Evolutionary conservation across 2,113 vertebrate genomes (phyloP).

Genomic region (Hemicordylus capensis): DNA sequence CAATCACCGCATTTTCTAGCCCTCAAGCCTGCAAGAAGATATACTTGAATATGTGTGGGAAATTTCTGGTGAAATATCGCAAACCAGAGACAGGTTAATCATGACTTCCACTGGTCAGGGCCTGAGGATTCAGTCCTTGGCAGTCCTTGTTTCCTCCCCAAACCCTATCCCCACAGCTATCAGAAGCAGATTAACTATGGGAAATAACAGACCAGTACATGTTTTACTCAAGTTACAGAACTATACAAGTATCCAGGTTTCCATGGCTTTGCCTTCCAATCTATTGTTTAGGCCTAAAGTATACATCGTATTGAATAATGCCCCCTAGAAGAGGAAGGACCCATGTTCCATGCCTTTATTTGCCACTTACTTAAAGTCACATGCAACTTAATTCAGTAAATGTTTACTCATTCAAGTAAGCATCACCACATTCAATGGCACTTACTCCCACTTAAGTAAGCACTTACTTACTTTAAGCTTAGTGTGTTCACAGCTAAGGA

Average conservation of each 20-base stretch:
- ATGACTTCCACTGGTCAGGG: not conserved
- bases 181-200: not conserved
- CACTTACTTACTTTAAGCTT: too few species aligned
- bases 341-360: not conserved
- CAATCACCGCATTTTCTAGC: too few species aligned
- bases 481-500: too few species aligned
- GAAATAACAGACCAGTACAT: not conserved
- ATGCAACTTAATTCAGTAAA: not conserved
- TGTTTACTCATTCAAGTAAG: too few species aligned
- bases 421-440: too few species aligned
- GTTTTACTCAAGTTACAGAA: not conserved
- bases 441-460: too few species aligned
- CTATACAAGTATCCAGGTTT: not conserved
- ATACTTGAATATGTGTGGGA: not conserved
- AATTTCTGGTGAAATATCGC: not conserved
- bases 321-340: not conserved
- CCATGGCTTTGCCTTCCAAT: not conserved
- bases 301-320: not conserved
- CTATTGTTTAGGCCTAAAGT: not conserved
- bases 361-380: not conserved
- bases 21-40: not conserved
- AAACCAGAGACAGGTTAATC: not conserved
- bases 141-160: not conserved
- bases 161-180: not conserved
- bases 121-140: not conserved